Evolutionary conservation across 2,113 vertebrate species (phyloP).

Genomic region (Drymodes brunneopygia): DNA sequence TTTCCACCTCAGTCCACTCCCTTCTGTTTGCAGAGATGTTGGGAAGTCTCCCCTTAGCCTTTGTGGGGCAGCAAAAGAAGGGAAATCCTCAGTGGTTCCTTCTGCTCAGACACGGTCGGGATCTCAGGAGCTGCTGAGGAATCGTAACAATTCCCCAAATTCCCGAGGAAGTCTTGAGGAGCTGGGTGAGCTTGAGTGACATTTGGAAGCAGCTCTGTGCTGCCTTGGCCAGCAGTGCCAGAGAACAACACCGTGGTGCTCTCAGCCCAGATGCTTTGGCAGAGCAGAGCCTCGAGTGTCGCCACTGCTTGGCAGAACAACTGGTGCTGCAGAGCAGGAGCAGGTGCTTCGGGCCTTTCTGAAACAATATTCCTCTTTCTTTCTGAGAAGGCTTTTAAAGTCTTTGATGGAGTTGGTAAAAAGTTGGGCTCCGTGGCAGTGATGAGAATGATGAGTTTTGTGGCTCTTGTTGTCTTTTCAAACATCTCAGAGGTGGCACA

Average conservation of each 20-base stretch:
- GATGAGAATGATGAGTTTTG: background rate
- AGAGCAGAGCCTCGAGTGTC: background rate
- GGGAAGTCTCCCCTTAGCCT: background rate
- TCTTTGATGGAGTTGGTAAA: background rate
- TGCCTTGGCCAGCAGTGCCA: background rate
- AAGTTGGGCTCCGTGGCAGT: background rate
- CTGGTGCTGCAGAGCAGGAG: constrained; percentile 23
- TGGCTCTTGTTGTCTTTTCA: background rate
- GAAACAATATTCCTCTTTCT: background rate
- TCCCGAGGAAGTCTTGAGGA: background rate
- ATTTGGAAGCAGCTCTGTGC: background rate
- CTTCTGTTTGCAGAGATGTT: background rate
- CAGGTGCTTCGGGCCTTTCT: background rate
- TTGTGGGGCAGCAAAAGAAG: background rate
- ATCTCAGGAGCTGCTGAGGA: background rate
- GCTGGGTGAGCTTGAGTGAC: background rate
- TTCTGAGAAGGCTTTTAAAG: background rate
- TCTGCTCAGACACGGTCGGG: accelerated
- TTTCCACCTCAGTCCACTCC: background rate
- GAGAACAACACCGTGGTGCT: background rate
- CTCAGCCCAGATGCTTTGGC: constrained; percentile 53
- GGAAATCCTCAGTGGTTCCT: background rate
- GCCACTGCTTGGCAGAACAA: constrained; percentile 30
- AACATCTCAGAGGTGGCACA: background rate
- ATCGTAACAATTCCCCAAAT: background rate